Base-by-base conservation (phyloP, 2,113 vertebrate genomes). In the Pangasianodon gigas region DNA sequence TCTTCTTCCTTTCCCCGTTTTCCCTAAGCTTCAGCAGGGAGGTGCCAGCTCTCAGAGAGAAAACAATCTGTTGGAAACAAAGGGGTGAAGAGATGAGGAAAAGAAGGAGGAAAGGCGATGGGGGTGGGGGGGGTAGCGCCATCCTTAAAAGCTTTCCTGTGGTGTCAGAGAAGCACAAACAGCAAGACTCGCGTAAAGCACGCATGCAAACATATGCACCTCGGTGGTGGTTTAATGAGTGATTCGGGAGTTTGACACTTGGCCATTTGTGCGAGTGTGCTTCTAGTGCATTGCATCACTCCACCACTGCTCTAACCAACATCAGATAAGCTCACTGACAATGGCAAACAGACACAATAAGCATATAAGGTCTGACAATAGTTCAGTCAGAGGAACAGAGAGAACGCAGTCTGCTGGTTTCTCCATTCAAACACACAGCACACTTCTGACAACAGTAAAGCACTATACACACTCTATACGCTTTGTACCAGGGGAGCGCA, bases 181-280 rank as follows among this genome's bases (percentile, higher is more conserved):
- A 85, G 48, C 69, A 46, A 85, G 62, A 88, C 82, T 83, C 14
- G 29, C 86, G n/a, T 74, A 84, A 84, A 60, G 87, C 60, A 80
- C 8, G 48, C 89, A 32, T 80, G 75, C 88, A 71, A 86, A 85
- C 91, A 91, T 88, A 87, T 85, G 91, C 58, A 75, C 71, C 84
- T 87, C 89, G 60, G 87, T 84, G 84, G 90, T 90, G 93, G 90
- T 88, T 93, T 94, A 93, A 93, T 93, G 93, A 94, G 93, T 44
- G 82, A 92, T 90, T 92, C 69, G 90, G 93, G 91, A 89, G 93
- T 93, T 93, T 88, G 91, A 93, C 89, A 91, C 92, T 92, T 89
- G 92, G 93, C 92, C 88, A 90, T 90, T 89, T 89, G 84, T 85
- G 85, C 81, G 81, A n/a, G 86, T 91, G 89, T 82, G 69, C 89